Conservation (phyloP, 2,888 invertebrate genomes). For the Biston betularia region DNA sequence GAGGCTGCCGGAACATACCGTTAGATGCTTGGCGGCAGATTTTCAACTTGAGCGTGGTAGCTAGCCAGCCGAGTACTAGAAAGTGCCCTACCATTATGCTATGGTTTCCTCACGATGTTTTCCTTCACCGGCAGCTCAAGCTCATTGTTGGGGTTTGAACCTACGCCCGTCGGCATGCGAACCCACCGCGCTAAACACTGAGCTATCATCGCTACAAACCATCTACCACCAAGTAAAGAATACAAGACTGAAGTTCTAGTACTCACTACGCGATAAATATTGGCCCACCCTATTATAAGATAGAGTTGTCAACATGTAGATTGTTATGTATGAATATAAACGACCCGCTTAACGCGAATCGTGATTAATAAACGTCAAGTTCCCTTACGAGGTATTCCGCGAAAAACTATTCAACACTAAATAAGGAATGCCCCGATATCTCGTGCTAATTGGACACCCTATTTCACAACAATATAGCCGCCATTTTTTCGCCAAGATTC, state of each 20-base stretch:
- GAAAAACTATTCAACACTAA: constrained; percentile 58
- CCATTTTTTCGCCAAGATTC: constrained; percentile 39
- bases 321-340: constrained; percentile 70
- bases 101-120: no score
- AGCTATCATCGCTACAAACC: no score
- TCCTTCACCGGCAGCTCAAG: no score
- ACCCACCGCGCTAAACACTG: no score
- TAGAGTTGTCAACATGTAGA: constrained; percentile 75
- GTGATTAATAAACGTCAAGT: constrained; percentile 68
- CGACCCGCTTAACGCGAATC: constrained; percentile 68
- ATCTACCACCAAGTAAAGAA: no score
- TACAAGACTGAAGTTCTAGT: constrained; percentile 9
- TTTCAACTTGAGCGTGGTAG: no score
- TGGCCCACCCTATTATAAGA: constrained; percentile 60
- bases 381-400: constrained; percentile 71
- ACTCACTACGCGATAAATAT: constrained; percentile 38
- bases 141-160: no score
- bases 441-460: constrained; percentile 60
- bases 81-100: no score
- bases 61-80: background rate
- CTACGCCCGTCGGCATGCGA: no score
- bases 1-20: no score
- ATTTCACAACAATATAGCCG: constrained; percentile 43
- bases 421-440: constrained; percentile 59
- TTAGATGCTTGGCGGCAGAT: no score